These are phyloP conservation scores for Scytalopus superciliaris DNA, from an alignment of 2,113 vertebrate species.

Conservation along the genomic window DNA sequence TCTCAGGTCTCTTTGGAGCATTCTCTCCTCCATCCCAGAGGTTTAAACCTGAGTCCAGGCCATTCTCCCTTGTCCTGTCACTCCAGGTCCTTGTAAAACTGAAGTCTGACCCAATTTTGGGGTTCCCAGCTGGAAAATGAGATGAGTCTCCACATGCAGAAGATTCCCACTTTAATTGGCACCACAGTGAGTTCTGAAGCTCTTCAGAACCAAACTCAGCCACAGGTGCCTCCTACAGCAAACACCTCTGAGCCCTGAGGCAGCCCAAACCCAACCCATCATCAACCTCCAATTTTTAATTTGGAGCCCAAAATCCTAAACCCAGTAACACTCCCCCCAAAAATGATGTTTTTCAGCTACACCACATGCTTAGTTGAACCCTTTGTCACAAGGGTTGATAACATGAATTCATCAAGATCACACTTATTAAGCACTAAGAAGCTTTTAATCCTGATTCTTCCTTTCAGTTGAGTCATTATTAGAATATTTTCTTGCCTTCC, in stretches of 20 bases:
- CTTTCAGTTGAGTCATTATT: slow-evolving; percentile 35
- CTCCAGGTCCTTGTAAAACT: not conserved
- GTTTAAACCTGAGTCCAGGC: not conserved
- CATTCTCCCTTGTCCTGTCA: not conserved
- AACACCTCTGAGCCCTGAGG: not conserved
- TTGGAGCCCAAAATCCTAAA: not conserved
- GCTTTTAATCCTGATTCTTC: slow-evolving; percentile 14
- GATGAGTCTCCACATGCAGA: not conserved
- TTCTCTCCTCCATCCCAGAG: not conserved
- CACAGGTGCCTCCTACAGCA: not conserved
- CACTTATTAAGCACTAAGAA: not conserved
- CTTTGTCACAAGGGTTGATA: not conserved
- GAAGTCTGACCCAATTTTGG: not conserved
- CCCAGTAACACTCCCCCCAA: accelerated
- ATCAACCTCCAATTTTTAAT: accelerated
- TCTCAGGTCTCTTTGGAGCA: not conserved
- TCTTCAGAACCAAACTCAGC: not conserved
- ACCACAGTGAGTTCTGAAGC: not conserved
- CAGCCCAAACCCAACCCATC: not conserved
- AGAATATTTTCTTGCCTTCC: not conserved
- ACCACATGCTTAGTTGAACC: not conserved
- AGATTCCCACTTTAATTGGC: not conserved
- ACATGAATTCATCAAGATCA: not conserved
- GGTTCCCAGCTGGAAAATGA: not conserved
- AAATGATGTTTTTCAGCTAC: accelerated